Evolutionary conservation across 2,797 vertebrate genomes (phyloP), one percentile per base, ranked within the genome.

Genomic region (Pseudochromis fuscus): DNA sequence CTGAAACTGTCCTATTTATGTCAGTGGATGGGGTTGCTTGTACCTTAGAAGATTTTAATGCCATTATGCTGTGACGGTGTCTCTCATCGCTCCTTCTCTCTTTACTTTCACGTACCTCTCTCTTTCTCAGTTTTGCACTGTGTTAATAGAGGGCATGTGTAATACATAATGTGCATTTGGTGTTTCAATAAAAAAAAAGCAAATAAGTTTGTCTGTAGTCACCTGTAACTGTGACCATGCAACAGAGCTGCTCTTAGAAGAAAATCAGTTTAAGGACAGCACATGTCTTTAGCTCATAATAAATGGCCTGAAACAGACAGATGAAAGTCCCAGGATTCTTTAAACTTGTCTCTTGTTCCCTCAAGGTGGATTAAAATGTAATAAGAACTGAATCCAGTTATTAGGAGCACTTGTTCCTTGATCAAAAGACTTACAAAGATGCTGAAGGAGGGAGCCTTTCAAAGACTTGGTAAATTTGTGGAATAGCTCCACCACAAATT

Each of bases 141-240:
- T 70, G 60, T 79, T 50, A 28, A 42, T 65, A 10, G 62, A 70
- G 50, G 63, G 28, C 25, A 55, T 62, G 49, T 74, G 59, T 35
- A 35, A 37, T 51, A 23, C 65, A 52, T 55, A 55, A 48, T 49
- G 21, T 77, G 62, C 24, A 51, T 77, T 86, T 73, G 62, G 52
- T 76, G 66, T 83, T 84, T 51, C 50, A 79, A 76, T 81, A 66
- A 84, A 63, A 28, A 21, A 77, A 67, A 72, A 67, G 25, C 1
- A 2, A 45, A 61, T 60, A 5, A 5, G 12, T 40, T 16, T 67
- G 50, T 56, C 52, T 42, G 57, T 65, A 46, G 56, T 81, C 28
- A 42, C 30, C 21, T 50, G 42, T 46, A 23, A 45, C 2, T 27
- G 48, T 0, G 19, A 27, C 16, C n/a, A 33, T 60, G 18, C 21